Percentiles rank a stretch among this genome's conserved stretches.
phyloP scores from a whole-genome alignment of 2,888 invertebrate genomes.

The Tanytarsus gracilentus region DNA sequence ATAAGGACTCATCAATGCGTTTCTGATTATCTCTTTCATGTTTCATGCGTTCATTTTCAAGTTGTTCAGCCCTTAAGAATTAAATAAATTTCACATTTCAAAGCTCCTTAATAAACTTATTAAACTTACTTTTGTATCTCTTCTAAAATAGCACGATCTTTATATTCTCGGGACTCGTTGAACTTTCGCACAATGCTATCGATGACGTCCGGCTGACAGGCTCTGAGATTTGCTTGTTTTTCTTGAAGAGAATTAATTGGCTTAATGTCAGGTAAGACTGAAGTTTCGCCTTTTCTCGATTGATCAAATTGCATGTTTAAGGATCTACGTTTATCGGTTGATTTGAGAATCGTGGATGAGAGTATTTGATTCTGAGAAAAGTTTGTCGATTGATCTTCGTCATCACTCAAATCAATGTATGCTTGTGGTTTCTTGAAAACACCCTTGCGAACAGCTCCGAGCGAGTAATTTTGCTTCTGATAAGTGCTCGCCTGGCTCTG shows the following conservation, averaged over 20 bases:
- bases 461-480: too few relatives aligned
- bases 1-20: background rate
- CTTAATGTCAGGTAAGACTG: background rate
- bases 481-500: too few relatives aligned
- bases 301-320: background rate
- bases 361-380: background rate
- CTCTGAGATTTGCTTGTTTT: slow-evolving; percentile 40
- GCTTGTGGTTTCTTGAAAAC: slow-evolving; percentile 1
- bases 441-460: too few relatives aligned
- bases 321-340: background rate
- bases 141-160: slow-evolving; percentile 44
- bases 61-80: background rate
- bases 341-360: background rate
- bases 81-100: background rate
- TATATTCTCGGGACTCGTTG: slow-evolving; percentile 39
- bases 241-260: slow-evolving; percentile 51
- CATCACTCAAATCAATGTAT: slow-evolving; percentile 9
- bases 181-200: slow-evolving; percentile 46
- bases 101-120: background rate
- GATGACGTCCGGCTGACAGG: slow-evolving; percentile 49
- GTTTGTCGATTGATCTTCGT: background rate
- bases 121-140: slow-evolving; percentile 44
- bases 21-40: background rate
- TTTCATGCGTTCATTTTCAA: background rate
- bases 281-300: background rate